Conservation (phyloP, 2,113 vertebrate genomes). For the Sorex araneus region DNA sequence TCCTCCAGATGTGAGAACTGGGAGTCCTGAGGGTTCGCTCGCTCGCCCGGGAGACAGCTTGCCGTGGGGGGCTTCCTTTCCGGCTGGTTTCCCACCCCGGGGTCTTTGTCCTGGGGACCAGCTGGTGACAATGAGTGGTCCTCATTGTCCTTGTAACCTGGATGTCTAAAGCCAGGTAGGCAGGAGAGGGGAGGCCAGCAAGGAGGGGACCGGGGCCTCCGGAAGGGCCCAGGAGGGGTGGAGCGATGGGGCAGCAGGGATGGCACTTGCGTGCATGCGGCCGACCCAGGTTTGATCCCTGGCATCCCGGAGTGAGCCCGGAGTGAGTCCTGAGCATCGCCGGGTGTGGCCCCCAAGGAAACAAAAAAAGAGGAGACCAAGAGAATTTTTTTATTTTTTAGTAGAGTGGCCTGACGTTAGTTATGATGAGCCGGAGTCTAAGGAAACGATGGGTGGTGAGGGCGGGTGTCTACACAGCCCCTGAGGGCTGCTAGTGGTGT, state of each 20-base stretch:
- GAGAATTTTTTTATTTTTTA: neutral
- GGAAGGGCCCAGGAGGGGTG: neutral
- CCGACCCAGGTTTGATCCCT: too few species aligned
- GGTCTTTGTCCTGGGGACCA: neutral
- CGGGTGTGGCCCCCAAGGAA: too few species aligned
- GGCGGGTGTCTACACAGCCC: neutral
- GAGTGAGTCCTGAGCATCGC: too few species aligned
- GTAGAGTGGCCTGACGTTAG: neutral
- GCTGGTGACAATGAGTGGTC: neutral
- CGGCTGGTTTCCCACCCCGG: neutral
- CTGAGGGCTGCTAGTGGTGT: neutral
- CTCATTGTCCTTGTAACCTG: too few species aligned
- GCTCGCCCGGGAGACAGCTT: neutral
- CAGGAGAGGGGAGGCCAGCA: neutral
- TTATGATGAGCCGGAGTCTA: neutral
- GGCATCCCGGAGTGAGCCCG: too few species aligned
- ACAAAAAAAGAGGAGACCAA: too few species aligned
- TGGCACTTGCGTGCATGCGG: too few species aligned
- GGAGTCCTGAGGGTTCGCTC: neutral
- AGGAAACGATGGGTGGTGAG: neutral
- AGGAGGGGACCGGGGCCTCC: accelerated
- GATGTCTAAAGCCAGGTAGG: too few species aligned
- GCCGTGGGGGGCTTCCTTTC: neutral
- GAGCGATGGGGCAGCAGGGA: too few species aligned
- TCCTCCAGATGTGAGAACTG: neutral